Base-by-base conservation (phyloP, 2,113 vertebrate species). In the Alectura lathami region DNA sequence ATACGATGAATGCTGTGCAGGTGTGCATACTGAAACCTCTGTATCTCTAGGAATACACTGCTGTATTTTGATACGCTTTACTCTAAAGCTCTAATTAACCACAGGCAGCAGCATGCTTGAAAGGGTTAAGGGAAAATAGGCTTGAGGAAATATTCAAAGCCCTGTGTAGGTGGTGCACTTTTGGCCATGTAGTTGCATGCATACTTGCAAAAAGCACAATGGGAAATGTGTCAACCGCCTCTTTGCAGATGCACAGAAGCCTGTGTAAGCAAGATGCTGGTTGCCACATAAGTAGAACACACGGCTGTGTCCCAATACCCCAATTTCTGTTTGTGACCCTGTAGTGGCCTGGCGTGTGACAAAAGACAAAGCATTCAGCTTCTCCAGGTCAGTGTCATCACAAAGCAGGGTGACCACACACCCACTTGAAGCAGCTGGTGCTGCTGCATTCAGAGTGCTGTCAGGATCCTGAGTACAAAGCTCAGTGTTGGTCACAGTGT, bases 51-150 rank as follows among this genome's bases (percentile, higher is more conserved):
- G 59, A 95, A 95, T 75, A 83, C 1, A 38, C 32, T 54, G 45
- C 63, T 78, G n/a, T 68, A 54, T 89, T 94, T 91, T 77, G 51
- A 27, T 69, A 69, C 47, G 13, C 29, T 86, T 90, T 34, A 67
- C 32, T 76, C 45, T 87, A 68, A 74, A 85, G 42, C 66, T 87
- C 27, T 79, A 78, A 40, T 81, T 95, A 84, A 57, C 50, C 57
- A 50, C 47, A 89, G 42, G 57, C 30, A 63, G 48, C 56, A 91
- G 48, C 36, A 26, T 30, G 23, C 64, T 64, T 69, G 82, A 84
- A 96, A 92, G 82, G 79, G 95, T 94, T 94, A 94, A 90, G 84
- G 59, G 54, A 69, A 86, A 86, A 85, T 11, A 84, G 72, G 38
- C 60, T 62, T 85, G 73, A 86, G 85, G 86, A 93, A 91, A 82